Conservation (phyloP, 2,888 invertebrate species). For the Parnassius orleans region DNA sequence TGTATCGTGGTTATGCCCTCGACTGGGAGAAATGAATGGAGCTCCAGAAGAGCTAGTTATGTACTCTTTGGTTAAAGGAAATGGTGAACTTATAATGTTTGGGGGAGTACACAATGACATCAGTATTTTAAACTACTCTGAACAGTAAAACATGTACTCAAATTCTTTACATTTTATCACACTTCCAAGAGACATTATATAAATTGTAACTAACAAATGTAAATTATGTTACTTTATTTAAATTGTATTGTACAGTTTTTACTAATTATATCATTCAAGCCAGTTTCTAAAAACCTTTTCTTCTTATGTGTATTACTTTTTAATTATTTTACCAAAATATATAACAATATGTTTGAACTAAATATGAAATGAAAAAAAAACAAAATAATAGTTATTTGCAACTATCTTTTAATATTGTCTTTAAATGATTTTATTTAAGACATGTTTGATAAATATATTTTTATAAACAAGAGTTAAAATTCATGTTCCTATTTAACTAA, state of each 20-base stretch:
- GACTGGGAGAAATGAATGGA: slow-evolving; percentile 83
- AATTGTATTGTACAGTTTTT: slow-evolving; percentile 25
- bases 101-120: slow-evolving; percentile 95
- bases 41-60: slow-evolving; percentile 94
- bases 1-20: slow-evolving; percentile 85
- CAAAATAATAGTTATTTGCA: too few relatives aligned
- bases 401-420: too few relatives aligned
- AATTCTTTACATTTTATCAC: slow-evolving; percentile 89
- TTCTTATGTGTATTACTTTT: background rate
- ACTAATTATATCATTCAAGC: slow-evolving; percentile 7
- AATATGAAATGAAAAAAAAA: too few relatives aligned
- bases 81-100: slow-evolving; percentile 96
- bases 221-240: slow-evolving; percentile 17
- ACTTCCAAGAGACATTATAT: slow-evolving; percentile 86
- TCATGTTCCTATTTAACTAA: too few relatives aligned
- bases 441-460: too few relatives aligned
- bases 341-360: too few relatives aligned
- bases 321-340: too few relatives aligned
- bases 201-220: slow-evolving; percentile 37
- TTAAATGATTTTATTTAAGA: too few relatives aligned
- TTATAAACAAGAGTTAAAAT: too few relatives aligned
- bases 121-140: slow-evolving; percentile 79
- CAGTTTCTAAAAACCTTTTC: slow-evolving; percentile 4
- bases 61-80: slow-evolving; percentile 93
- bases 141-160: slow-evolving; percentile 85